Percentiles rank a stretch among this genome's conserved stretches.
These are phyloP conservation scores for Elgaria multicarinata DNA, from an alignment of 2,113 vertebrate species.

Conservation along the genomic window DNA sequence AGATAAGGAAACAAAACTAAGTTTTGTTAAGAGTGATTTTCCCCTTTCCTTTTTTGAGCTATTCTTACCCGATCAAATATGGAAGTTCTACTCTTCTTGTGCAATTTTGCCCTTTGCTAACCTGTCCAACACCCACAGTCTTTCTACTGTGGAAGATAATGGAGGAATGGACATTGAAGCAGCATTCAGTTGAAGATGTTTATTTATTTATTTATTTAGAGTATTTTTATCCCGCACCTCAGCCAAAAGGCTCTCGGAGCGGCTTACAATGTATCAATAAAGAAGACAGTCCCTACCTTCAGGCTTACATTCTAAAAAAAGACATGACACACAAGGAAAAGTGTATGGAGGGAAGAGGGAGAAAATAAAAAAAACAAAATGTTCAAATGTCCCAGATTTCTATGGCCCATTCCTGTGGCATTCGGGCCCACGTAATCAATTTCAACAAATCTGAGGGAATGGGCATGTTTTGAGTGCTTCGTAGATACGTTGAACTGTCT, in stretches of 20 bases:
- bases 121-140: not conserved
- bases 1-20: not conserved
- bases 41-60: not conserved
- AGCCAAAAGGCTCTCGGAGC: too few species aligned
- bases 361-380: too few species aligned
- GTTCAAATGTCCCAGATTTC: not conserved
- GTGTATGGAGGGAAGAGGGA: too few species aligned
- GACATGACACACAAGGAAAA: too few species aligned
- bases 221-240: too few species aligned
- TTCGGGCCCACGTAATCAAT: too few species aligned
- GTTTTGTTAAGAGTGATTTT: not conserved
- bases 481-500: not conserved
- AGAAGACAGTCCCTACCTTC: too few species aligned
- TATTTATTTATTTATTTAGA: too few species aligned
- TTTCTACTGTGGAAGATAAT: not conserved
- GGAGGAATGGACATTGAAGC: not conserved
- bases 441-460: not conserved
- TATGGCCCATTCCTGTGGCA: not conserved
- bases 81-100: constrained; percentile 2
- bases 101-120: not conserved
- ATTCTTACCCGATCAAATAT: not conserved
- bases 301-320: too few species aligned
- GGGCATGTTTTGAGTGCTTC: not conserved
- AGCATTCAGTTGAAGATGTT: not conserved
- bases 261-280: too few species aligned